Conservation (phyloP, 2,113 vertebrate genomes). For the Cichladusa arquata region DNA sequence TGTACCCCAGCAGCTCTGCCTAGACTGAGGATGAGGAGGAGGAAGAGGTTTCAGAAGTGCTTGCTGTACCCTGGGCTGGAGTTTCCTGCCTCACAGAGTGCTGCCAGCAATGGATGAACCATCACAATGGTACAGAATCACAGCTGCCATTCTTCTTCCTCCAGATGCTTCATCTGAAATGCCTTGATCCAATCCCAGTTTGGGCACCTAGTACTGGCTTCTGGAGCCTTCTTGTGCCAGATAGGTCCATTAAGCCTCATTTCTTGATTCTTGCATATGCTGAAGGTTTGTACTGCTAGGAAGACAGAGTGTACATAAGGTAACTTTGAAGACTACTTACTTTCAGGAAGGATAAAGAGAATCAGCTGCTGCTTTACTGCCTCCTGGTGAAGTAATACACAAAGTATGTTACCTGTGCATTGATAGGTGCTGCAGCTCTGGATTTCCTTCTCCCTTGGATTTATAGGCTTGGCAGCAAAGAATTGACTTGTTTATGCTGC, state of each 20-base stretch:
- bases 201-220: background rate
- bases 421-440: background rate
- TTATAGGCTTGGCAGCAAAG: background rate
- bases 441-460: background rate
- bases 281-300: background rate
- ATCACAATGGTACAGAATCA: background rate
- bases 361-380: background rate
- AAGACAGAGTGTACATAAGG: background rate
- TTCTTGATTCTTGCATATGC: background rate
- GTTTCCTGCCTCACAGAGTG: accelerated
- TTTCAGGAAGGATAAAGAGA: background rate
- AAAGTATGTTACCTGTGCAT: background rate
- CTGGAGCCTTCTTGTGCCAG: background rate
- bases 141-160: background rate
- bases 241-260: background rate
- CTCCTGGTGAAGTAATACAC: background rate
- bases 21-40: background rate
- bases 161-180: background rate
- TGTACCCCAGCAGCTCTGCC: background rate
- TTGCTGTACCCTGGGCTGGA: accelerated
- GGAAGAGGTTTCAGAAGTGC: background rate
- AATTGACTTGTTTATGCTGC: background rate
- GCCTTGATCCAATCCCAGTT: background rate
- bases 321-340: background rate
- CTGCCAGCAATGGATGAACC: background rate